Conservation (phyloP, 2,888 invertebrate genomes). For the Thysanoteuthis rhombus region DNA sequence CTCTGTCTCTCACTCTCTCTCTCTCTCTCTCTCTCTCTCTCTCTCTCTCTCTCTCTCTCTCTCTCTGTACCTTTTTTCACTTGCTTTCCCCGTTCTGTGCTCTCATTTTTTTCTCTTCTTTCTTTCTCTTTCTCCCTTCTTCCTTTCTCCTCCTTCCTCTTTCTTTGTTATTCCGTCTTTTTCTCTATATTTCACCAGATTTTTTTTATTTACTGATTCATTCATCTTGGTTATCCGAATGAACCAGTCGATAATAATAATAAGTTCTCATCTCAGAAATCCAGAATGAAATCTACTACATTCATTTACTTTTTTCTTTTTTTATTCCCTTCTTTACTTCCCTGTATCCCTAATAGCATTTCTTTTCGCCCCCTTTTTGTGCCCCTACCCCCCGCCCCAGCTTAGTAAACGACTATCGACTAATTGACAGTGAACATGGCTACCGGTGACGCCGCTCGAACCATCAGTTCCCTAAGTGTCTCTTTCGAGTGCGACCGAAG, state of each 20-base stretch:
- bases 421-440: not conserved
- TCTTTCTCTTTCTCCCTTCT: not conserved
- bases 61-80: not conserved
- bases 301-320: not conserved
- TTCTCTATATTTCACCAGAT: not conserved
- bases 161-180: not conserved
- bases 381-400: too few species aligned
- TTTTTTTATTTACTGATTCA: too few species aligned
- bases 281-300: too few species aligned
- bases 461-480: not conserved
- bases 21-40: too few species aligned
- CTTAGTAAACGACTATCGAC: not conserved
- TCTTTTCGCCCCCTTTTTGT: too few species aligned
- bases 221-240: too few species aligned
- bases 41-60: not conserved
- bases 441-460: too few species aligned
- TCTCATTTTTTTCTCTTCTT: not conserved
- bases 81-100: fast-evolving
- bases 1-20: too few species aligned
- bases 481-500: not conserved
- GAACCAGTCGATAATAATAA: too few species aligned
- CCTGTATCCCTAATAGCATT: too few species aligned
- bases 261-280: too few species aligned
- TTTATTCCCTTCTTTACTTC: not conserved
- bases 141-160: not conserved